A percentile compares a stretch with the other conserved stretches of the same genome.
Evolutionary conservation across 2,888 invertebrate genomes (phyloP).

Genomic region (Exephanes ischioxanthus): DNA sequence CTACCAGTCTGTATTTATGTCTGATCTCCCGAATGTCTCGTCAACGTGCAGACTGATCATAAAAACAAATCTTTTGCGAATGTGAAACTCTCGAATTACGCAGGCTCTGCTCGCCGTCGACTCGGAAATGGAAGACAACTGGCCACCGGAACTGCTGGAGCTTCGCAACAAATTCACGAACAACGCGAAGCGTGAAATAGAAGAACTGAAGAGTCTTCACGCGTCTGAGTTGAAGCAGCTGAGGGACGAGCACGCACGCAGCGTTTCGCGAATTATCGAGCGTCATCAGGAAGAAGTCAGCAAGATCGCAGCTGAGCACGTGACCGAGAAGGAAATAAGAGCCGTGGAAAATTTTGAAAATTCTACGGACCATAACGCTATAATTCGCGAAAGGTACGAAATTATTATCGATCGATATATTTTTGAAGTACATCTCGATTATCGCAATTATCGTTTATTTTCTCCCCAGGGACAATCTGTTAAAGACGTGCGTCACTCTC

Average conservation of each 20-base stretch:
- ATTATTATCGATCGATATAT: background rate
- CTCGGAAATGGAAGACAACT: constrained; percentile 89
- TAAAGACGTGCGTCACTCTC: constrained; percentile 88
- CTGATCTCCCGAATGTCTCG: background rate
- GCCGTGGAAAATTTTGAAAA: constrained; percentile 48
- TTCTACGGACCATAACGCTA: constrained; percentile 65
- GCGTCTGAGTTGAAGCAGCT: constrained; percentile 87
- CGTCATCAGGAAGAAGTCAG: constrained; percentile 76
- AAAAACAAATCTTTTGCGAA: background rate
- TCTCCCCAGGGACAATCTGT: constrained; percentile 87
- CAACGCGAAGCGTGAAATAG: constrained; percentile 88
- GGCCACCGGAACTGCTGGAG: constrained; percentile 91
- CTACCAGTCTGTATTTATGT: background rate
- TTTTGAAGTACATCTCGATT: background rate
- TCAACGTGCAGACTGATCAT: background rate
- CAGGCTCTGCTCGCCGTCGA: constrained; percentile 90
- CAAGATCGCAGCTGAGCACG: constrained; percentile 66
- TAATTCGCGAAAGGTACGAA: constrained; percentile 88
- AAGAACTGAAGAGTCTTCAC: constrained; percentile 87
- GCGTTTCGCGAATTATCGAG: constrained; percentile 74
- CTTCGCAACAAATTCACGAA: constrained; percentile 90
- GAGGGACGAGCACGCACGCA: constrained; percentile 76
- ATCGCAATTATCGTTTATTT: constrained; percentile 16
- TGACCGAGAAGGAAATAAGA: constrained; percentile 41
- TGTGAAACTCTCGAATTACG: constrained; percentile 39